These are phyloP conservation scores for Apteryx mantelli DNA, from an alignment of 2,113 vertebrate genomes.

Conservation along the genomic window DNA sequence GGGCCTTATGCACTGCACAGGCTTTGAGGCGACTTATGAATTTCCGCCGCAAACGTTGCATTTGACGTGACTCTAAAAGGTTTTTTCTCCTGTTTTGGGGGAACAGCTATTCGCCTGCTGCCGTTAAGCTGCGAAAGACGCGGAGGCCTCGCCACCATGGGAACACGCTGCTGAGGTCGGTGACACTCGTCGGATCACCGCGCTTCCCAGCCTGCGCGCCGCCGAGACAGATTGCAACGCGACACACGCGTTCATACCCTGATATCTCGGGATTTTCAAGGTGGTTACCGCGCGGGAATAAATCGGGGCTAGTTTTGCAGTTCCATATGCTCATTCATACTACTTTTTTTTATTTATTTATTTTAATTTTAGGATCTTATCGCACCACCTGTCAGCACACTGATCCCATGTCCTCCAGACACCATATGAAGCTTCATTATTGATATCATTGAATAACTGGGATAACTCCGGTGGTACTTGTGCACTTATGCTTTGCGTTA, in stretches of 20 bases:
- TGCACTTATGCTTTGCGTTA: background rate
- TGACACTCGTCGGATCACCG: background rate
- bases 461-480: background rate
- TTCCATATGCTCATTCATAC: background rate
- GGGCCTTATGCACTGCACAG: background rate
- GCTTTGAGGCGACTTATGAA: background rate
- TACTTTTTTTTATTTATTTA: too few species aligned
- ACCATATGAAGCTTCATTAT: background rate
- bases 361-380: background rate
- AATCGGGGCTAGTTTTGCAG: background rate
- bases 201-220: background rate
- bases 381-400: background rate
- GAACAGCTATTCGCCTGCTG: background rate
- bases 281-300: background rate
- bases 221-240: background rate
- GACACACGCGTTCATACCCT: background rate
- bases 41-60: background rate
- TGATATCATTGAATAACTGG: background rate
- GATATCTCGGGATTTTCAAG: background rate
- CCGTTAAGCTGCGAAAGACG: background rate
- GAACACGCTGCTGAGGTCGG: fast-evolving
- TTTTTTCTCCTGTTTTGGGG: background rate
- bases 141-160: background rate
- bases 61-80: background rate
- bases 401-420: background rate